Percentiles rank a stretch among this genome's conserved stretches.
Evolutionary conservation across 2,113 vertebrate species (phyloP).

Genomic region (Typhlomys cinereus): DNA sequence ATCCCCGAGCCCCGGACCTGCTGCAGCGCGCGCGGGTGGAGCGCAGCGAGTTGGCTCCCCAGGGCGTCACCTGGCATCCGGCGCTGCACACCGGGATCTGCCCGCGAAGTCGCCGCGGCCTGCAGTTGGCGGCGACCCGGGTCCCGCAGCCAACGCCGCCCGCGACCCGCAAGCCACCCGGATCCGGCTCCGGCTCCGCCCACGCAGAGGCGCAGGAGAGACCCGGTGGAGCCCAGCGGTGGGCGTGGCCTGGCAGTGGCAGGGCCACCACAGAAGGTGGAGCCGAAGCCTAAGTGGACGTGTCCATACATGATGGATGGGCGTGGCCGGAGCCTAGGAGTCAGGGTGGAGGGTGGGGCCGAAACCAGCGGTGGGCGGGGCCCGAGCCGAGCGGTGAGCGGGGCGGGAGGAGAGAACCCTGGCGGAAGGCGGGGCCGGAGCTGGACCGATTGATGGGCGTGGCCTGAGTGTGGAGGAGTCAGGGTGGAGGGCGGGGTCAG

Average conservation of each 20-base stretch:
- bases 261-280: no score
- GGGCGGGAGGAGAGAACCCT: no score
- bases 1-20: constrained; percentile 25
- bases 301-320: no score
- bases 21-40: constrained; percentile 40
- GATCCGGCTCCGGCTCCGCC: constrained; percentile 71
- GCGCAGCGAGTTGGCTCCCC: constrained; percentile 71
- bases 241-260: neutral
- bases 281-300: no score
- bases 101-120: constrained; percentile 25
- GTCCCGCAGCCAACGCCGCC: neutral
- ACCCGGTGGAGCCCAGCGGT: neutral
- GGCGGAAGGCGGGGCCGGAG: no score
- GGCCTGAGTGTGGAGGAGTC: neutral
- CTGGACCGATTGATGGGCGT: no score
- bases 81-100: neutral
- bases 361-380: neutral
- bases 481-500: neutral
- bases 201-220: neutral
- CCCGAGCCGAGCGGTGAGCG: no score
- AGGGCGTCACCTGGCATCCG: constrained; percentile 64
- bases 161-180: constrained; percentile 47
- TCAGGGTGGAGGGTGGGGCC: no score
- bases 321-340: no score
- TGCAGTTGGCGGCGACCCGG: neutral